phyloP scores from a whole-genome alignment of 2,797 vertebrate species.

The Discoglossus pictus region DNA sequence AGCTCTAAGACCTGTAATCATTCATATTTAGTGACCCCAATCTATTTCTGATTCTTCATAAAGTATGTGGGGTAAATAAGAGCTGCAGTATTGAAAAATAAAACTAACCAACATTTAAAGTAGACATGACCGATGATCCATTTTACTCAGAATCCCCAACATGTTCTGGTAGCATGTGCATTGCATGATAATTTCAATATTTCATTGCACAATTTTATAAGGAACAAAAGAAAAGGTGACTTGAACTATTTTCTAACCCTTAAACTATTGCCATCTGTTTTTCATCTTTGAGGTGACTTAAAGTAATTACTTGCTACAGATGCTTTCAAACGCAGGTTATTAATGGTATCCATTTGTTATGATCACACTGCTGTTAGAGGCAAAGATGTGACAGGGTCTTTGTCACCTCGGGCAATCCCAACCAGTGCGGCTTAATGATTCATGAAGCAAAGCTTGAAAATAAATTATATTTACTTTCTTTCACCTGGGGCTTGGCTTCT shows the following conservation, averaged over 20 bases:
- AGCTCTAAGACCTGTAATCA: no score
- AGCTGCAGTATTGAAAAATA: no score
- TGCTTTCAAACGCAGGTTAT: slow-evolving; percentile 43
- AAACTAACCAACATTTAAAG: no score
- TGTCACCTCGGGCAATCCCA: slow-evolving; percentile 48
- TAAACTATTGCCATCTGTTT: slow-evolving; percentile 39
- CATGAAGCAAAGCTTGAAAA: slow-evolving; percentile 47
- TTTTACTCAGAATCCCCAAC: neutral
- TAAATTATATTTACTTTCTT: slow-evolving; percentile 50
- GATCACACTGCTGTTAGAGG: slow-evolving; percentile 40
- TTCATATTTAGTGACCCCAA: no score
- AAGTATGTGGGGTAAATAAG: no score
- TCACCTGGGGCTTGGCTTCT: slow-evolving; percentile 49
- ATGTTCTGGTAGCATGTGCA: neutral
- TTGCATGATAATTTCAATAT: neutral
- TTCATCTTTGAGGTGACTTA: slow-evolving; percentile 41
- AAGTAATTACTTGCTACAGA: slow-evolving; percentile 44
- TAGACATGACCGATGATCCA: neutral
- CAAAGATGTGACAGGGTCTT: slow-evolving; percentile 43
- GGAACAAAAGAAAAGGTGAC: slow-evolving; percentile 10
- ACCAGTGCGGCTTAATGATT: slow-evolving; percentile 48
- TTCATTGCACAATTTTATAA: slow-evolving; percentile 9
- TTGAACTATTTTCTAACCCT: slow-evolving; percentile 25
- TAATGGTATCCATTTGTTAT: slow-evolving; percentile 49
- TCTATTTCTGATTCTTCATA: no score